Evolutionary conservation across 1,140 invertebrate genomes (phyloP).

Genomic region (Solen grandis): DNA sequence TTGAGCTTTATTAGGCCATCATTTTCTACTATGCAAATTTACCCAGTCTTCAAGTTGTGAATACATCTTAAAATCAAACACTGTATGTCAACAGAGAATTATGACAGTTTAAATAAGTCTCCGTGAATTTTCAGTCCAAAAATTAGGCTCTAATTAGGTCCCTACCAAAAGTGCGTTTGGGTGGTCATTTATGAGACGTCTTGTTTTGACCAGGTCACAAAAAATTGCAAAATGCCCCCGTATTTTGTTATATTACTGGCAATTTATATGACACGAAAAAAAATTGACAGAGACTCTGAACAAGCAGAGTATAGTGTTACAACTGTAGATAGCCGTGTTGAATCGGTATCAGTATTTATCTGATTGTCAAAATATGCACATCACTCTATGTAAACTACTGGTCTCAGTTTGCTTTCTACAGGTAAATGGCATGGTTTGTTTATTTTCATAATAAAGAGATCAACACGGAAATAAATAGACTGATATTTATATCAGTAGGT

Average conservation of each 20-base stretch:
- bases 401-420: too few relatives aligned
- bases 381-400: neutral
- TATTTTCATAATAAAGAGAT: too few relatives aligned
- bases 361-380: slow-evolving; percentile 30
- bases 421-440: too few relatives aligned
- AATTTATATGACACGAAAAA: too few relatives aligned
- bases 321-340: slow-evolving; percentile 43
- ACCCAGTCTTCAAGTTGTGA: slow-evolving; percentile 48
- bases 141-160: slow-evolving; percentile 38
- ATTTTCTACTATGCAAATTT: slow-evolving; percentile 51
- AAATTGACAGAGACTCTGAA: too few relatives aligned
- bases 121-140: slow-evolving; percentile 20
- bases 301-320: slow-evolving; percentile 39
- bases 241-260: too few relatives aligned
- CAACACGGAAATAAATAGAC: too few relatives aligned
- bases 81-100: slow-evolving; percentile 46
- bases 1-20: slow-evolving; percentile 49
- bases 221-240: neutral
- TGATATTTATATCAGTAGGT: too few relatives aligned
- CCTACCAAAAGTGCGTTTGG: neutral
- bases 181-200: slow-evolving; percentile 6
- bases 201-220: slow-evolving; percentile 1
- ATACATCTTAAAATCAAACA: slow-evolving; percentile 57
- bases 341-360: slow-evolving; percentile 48
- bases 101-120: slow-evolving; percentile 52